A percentile compares a stretch with the other conserved stretches of the same genome.
These are phyloP conservation scores for Brotula barbata DNA, from an alignment of 2,797 vertebrate genomes.

Conservation along the genomic window DNA sequence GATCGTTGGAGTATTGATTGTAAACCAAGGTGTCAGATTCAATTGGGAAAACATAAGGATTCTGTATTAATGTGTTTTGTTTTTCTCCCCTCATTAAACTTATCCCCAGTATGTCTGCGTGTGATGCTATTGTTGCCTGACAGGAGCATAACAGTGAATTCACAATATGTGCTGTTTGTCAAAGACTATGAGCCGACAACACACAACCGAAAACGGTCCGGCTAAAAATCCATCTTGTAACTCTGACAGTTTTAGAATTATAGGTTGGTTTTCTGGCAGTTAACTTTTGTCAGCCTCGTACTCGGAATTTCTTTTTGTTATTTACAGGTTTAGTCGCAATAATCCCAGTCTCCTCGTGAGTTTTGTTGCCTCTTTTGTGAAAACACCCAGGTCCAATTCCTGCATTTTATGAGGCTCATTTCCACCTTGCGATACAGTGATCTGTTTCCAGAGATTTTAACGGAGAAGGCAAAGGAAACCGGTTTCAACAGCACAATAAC, in stretches of 20 bases:
- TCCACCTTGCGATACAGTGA: neutral
- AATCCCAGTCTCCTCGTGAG: neutral
- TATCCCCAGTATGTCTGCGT: slow-evolving; percentile 8
- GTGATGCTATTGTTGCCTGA: slow-evolving; percentile 28
- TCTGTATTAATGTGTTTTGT: slow-evolving; percentile 41
- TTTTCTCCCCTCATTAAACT: slow-evolving; percentile 48
- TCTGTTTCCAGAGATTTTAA: no score
- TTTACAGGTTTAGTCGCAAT: slow-evolving; percentile 13
- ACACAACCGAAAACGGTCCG: neutral
- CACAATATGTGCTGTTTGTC: slow-evolving; percentile 8
- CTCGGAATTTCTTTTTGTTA: neutral
- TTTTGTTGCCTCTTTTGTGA: slow-evolving; percentile 13
- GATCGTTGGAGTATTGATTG: slow-evolving; percentile 67
- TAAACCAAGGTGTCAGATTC: slow-evolving; percentile 63
- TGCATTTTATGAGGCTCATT: neutral
- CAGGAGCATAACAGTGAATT: slow-evolving; percentile 11
- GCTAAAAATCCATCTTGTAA: slow-evolving; percentile 14
- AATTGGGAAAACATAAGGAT: slow-evolving; percentile 46
- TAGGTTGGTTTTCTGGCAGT: slow-evolving; percentile 16
- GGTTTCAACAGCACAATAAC: no score
- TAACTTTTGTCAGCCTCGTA: slow-evolving; percentile 11
- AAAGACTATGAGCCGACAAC: neutral
- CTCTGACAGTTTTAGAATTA: slow-evolving; percentile 7
- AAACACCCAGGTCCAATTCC: neutral
- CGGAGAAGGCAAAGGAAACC: no score